Percentiles rank a stretch among this genome's conserved stretches.
phyloP scores from a whole-genome alignment of 1,140 invertebrate genomes.

The Dendroctonus ponderosae region DNA sequence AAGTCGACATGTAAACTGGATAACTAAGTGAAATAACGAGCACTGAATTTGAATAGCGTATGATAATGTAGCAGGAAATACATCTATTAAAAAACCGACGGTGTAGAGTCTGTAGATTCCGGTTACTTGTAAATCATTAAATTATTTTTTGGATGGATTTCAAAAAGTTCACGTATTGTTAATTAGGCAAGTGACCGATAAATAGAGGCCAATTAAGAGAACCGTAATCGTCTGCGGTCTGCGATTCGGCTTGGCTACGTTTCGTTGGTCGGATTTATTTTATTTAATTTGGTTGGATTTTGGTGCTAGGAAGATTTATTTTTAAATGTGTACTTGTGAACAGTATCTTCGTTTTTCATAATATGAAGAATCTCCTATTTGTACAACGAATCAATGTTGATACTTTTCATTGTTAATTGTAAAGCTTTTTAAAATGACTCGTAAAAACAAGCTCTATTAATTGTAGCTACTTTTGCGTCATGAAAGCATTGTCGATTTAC shows the following conservation, averaged over 20 bases:
- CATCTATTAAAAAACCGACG: slow-evolving; percentile 21
- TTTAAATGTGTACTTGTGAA: too few relatives aligned
- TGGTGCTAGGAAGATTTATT: too few relatives aligned
- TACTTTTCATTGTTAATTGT: too few relatives aligned
- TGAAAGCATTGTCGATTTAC: too few relatives aligned
- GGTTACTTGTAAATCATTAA: slow-evolving; percentile 20
- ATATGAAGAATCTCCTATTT: too few relatives aligned
- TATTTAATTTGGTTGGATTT: too few relatives aligned
- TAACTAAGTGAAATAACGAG: slow-evolving; percentile 27
- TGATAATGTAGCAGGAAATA: slow-evolving; percentile 19
- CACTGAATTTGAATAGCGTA: slow-evolving; percentile 21
- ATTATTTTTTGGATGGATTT: slow-evolving; percentile 24
- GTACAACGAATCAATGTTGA: too few relatives aligned
- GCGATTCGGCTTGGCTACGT: neutral
- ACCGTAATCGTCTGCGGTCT: neutral
- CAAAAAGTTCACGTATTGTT: slow-evolving; percentile 22
- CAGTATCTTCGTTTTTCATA: too few relatives aligned
- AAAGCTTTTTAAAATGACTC: too few relatives aligned
- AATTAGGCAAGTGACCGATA: slow-evolving; percentile 19
- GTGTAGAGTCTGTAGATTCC: slow-evolving; percentile 14
- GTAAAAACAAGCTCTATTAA: too few relatives aligned
- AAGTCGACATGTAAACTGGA: slow-evolving; percentile 15
- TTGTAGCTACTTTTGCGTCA: too few relatives aligned
- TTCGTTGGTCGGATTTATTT: too few relatives aligned
- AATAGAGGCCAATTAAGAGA: slow-evolving; percentile 16